A percentile compares a stretch with the other conserved stretches of the same genome.
Evolutionary conservation across 2,797 vertebrate genomes (phyloP).

Genomic region (Euphonia xanthogaster): DNA sequence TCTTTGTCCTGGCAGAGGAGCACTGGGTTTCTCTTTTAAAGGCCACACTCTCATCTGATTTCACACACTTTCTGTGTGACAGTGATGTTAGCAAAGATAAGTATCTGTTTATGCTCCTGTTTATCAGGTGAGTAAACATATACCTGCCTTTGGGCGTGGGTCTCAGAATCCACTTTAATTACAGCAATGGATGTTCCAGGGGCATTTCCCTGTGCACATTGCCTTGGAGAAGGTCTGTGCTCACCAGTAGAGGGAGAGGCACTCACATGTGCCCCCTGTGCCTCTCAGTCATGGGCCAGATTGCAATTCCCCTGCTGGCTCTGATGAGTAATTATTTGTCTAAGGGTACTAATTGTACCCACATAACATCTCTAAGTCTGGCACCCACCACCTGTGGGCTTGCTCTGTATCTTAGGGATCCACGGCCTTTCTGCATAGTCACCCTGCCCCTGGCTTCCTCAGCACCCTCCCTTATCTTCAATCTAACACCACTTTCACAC

Average conservation of each 20-base stretch:
- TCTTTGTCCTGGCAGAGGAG: not conserved
- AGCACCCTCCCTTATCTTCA: not conserved
- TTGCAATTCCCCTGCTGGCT: not conserved
- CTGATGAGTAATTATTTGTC: not conserved
- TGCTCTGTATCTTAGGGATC: not conserved
- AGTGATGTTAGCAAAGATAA: not conserved
- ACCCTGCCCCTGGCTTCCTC: not conserved
- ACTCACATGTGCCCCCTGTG: not conserved
- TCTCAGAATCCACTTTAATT: not conserved
- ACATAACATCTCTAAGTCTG: not conserved
- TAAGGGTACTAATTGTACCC: not conserved
- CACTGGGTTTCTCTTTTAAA: not conserved
- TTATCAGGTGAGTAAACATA: not conserved
- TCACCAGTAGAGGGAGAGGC: not conserved
- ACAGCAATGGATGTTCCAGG: not conserved
- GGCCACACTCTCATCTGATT: not conserved
- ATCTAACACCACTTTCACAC: not conserved
- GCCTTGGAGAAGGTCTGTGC: not conserved
- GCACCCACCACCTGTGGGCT: not conserved
- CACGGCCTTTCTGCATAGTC: not conserved
- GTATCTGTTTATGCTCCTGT: not conserved
- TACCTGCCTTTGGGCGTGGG: not conserved
- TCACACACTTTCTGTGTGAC: not conserved
- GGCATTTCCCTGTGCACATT: not conserved
- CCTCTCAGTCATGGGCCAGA: not conserved